These are phyloP conservation scores for Criorhina ranunculi DNA, from an alignment of 2,888 invertebrate genomes.

Conservation along the genomic window DNA sequence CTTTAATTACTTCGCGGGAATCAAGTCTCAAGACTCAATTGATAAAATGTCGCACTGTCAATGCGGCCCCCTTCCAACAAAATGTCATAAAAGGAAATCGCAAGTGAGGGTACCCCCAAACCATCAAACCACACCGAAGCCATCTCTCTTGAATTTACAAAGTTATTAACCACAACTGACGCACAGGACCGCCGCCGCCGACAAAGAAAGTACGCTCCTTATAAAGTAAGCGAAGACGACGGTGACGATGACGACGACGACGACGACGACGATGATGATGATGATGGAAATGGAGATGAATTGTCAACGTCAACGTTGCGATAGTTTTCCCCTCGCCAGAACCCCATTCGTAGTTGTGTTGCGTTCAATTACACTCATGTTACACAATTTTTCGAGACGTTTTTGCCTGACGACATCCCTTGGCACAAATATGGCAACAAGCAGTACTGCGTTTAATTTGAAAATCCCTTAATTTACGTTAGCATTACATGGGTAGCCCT, in stretches of 20 bases:
- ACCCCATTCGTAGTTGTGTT: constrained; percentile 8
- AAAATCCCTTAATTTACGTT: constrained; percentile 25
- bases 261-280: constrained; percentile 8
- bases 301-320: not conserved
- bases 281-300: constrained; percentile 8
- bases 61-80: constrained; percentile 1
- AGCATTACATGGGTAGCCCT: constrained; percentile 6
- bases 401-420: constrained; percentile 2
- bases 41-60: constrained; percentile 8
- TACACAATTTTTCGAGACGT: constrained; percentile 5
- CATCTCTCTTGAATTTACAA: constrained; percentile 18
- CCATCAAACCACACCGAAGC: constrained; percentile 18
- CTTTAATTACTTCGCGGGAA: constrained; percentile 14
- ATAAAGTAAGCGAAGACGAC: constrained; percentile 1
- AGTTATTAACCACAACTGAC: constrained; percentile 34
- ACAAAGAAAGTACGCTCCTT: not conserved
- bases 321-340: not conserved
- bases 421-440: constrained; percentile 14
- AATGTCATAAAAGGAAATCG: constrained; percentile 5
- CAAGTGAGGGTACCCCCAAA: not conserved
- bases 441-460: constrained; percentile 24
- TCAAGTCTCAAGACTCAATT: constrained; percentile 10
- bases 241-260: constrained; percentile 5
- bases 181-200: not conserved
- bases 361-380: constrained; percentile 16